These are phyloP conservation scores for Garra rufa DNA, from an alignment of 2,113 vertebrate genomes.

Conservation along the genomic window DNA sequence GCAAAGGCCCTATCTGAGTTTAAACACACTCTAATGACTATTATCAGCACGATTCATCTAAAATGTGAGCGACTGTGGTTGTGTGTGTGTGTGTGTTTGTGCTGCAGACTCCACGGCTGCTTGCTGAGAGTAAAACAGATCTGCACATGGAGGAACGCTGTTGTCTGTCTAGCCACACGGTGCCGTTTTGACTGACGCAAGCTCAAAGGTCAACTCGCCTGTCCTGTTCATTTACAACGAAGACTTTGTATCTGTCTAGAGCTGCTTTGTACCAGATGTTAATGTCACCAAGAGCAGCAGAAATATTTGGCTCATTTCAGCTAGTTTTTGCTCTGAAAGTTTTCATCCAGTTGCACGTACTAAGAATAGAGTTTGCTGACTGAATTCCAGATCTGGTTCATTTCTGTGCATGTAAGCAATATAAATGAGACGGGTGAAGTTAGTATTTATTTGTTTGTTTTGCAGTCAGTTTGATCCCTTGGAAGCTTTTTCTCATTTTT, in stretches of 20 bases:
- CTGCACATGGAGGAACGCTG: slow-evolving; percentile 13
- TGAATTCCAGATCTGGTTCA: neutral
- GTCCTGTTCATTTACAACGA: slow-evolving; percentile 31
- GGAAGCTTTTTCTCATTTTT: neutral
- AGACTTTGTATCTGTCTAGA: slow-evolving; percentile 30
- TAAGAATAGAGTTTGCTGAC: neutral
- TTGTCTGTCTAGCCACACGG: slow-evolving; percentile 44
- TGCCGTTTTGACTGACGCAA: slow-evolving; percentile 54
- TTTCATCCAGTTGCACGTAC: neutral
- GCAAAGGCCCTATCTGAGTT: slow-evolving; percentile 23
- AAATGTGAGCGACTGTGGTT: slow-evolving; percentile 18
- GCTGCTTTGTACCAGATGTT: slow-evolving; percentile 17
- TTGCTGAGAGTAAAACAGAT: slow-evolving; percentile 40
- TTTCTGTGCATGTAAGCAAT: neutral
- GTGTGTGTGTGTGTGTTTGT: slow-evolving; percentile 6
- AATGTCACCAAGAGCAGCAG: neutral
- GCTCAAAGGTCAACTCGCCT: slow-evolving; percentile 50
- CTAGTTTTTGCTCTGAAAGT: neutral
- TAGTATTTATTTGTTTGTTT: slow-evolving; percentile 6
- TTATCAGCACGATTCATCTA: slow-evolving; percentile 42
- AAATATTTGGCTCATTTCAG: neutral
- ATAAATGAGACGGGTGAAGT: neutral
- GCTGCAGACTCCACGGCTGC: slow-evolving; percentile 43
- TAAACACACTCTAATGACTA: slow-evolving; percentile 36
- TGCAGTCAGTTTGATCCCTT: neutral